Percentiles rank a stretch among this genome's conserved stretches.
Evolutionary conservation across 2,888 invertebrate species (phyloP).

Genomic region (Pollenia amentaria): DNA sequence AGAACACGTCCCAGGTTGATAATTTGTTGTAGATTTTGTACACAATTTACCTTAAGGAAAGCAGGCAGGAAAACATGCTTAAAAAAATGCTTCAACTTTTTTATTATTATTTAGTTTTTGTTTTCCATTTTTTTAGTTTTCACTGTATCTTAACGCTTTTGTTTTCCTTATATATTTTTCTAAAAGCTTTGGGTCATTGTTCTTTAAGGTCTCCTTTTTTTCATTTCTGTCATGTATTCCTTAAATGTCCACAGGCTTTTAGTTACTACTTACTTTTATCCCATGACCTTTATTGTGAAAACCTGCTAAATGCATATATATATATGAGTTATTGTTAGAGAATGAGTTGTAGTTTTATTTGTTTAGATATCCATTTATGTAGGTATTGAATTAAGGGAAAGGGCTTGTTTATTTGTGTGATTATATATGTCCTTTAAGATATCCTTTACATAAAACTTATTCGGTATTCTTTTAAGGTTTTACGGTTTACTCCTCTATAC

Average conservation of each 20-base stretch:
- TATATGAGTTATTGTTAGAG: conserved; percentile 2
- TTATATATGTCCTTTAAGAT: conserved; percentile 68
- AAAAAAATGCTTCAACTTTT: background rate
- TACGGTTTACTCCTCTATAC: conserved; percentile 60
- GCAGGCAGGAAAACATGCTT: background rate
- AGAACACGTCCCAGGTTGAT: conserved; percentile 60
- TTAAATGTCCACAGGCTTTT: conserved; percentile 41
- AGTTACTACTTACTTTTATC: conserved; percentile 54
- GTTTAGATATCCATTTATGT: conserved; percentile 31
- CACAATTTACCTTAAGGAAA: conserved; percentile 32
- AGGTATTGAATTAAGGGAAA: background rate
- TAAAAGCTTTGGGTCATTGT: conserved; percentile 62
- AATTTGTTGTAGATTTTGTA: conserved; percentile 58
- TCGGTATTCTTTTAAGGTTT: conserved; percentile 70
- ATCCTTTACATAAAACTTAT: conserved; percentile 69
- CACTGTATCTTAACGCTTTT: background rate
- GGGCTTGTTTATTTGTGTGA: conserved; percentile 18
- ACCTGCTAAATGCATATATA: conserved; percentile 51
- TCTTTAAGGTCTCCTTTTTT: conserved; percentile 22
- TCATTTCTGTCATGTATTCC: background rate
- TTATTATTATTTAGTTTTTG: background rate
- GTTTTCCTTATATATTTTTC: conserved; percentile 2
- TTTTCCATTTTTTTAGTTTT: background rate
- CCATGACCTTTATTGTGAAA: conserved; percentile 55
- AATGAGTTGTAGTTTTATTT: conserved; percentile 15